Conservation (phyloP, 2,888 invertebrate species). For the Pollenia labialis region DNA sequence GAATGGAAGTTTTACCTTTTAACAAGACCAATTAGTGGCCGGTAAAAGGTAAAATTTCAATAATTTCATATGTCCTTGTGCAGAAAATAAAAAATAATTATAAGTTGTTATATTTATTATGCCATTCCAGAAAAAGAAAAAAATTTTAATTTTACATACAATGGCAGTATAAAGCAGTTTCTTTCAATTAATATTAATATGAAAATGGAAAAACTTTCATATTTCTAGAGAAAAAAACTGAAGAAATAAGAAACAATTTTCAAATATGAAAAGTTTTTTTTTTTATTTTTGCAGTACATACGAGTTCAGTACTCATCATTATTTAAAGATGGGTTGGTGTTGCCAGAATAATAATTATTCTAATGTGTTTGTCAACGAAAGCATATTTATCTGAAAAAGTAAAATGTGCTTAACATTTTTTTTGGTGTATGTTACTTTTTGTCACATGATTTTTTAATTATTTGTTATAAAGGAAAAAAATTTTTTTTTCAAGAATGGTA, state of each 20-base stretch:
- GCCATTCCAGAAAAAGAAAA: slow-evolving; percentile 31
- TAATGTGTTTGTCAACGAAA: no score
- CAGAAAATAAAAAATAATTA: slow-evolving; percentile 47
- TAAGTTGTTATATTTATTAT: slow-evolving; percentile 58
- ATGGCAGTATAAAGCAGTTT: slow-evolving; percentile 32
- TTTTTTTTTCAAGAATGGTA: no score
- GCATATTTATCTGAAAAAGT: neutral
- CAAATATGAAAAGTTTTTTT: slow-evolving; percentile 56
- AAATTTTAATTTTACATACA: slow-evolving; percentile 29
- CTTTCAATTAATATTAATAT: slow-evolving; percentile 68
- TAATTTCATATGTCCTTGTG: slow-evolving; percentile 38
- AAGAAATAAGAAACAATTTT: slow-evolving; percentile 17
- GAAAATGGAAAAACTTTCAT: slow-evolving; percentile 31
- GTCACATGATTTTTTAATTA: no score
- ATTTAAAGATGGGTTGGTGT: neutral
- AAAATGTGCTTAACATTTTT: neutral
- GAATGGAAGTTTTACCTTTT: slow-evolving; percentile 20
- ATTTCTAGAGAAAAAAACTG: slow-evolving; percentile 1
- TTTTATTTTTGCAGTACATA: slow-evolving; percentile 40
- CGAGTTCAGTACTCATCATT: neutral
- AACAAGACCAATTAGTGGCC: slow-evolving; percentile 66
- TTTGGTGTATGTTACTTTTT: no score
- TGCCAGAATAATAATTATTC: neutral
- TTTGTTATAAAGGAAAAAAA: neutral
- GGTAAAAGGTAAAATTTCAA: slow-evolving; percentile 45